Percentiles rank a stretch among this genome's conserved stretches.
phyloP scores from a whole-genome alignment of 2,888 invertebrate genomes.

The Tortrix viridana region DNA sequence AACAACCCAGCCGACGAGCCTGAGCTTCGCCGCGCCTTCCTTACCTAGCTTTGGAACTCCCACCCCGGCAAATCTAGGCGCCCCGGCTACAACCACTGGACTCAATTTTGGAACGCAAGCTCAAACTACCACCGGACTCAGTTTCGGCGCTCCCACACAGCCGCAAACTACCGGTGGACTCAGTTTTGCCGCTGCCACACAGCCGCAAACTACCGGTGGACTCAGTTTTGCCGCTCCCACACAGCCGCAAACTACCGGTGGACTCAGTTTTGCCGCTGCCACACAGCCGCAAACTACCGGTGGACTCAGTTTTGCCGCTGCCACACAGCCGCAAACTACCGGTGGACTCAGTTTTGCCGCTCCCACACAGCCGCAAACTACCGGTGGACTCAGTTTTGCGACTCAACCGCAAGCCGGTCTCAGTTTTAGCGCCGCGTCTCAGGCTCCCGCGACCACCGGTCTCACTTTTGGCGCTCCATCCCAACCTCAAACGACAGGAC shows the following conservation, averaged over 20 bases:
- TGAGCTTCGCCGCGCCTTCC: slow-evolving; percentile 6
- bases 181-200: background rate
- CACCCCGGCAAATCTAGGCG: background rate
- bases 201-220: background rate
- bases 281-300: slow-evolving; percentile 37
- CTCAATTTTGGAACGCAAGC: slow-evolving; percentile 37
- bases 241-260: slow-evolving; percentile 34
- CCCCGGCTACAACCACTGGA: background rate
- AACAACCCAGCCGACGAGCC: background rate
- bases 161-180: slow-evolving; percentile 1
- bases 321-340: slow-evolving; percentile 37
- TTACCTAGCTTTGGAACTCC: slow-evolving; percentile 27
- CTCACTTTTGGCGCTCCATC: slow-evolving; percentile 42
- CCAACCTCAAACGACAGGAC: slow-evolving; percentile 35
- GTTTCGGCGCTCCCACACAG: slow-evolving; percentile 44
- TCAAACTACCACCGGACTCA: slow-evolving; percentile 41
- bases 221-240: background rate
- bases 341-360: slow-evolving; percentile 33
- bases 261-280: slow-evolving; percentile 43
- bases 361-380: slow-evolving; percentile 2
- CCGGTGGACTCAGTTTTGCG: slow-evolving; percentile 42
- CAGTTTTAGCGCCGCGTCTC: slow-evolving; percentile 40
- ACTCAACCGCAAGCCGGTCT: slow-evolving; percentile 37
- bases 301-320: slow-evolving; percentile 47
- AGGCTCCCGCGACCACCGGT: slow-evolving; percentile 1